Percentiles rank a stretch among this genome's conserved stretches.
Conservation (phyloP, 2,113 vertebrate genomes). For the Gallinago jamesoni region DNA sequence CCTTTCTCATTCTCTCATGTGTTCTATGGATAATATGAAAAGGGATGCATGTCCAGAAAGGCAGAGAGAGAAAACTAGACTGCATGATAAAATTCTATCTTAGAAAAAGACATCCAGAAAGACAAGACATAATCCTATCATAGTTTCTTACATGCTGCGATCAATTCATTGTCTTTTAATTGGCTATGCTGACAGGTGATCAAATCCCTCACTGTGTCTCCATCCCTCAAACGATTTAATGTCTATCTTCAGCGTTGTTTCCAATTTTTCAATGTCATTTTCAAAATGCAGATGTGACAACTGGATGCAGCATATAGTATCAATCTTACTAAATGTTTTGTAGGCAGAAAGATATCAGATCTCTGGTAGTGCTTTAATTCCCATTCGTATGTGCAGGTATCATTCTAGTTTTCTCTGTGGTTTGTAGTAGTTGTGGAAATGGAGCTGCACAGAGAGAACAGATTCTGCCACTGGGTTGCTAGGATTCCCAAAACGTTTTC, state of each 20-base stretch:
- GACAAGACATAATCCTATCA: neutral
- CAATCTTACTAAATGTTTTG: neutral
- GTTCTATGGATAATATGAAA: neutral
- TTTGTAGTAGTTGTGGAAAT: neutral
- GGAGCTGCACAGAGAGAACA: neutral
- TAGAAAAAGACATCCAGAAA: neutral
- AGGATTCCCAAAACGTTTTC: neutral
- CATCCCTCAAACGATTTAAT: neutral
- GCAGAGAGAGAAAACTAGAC: neutral
- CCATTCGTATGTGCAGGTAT: neutral
- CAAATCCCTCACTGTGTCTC: neutral
- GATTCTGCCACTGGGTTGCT: neutral
- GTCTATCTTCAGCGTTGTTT: neutral
- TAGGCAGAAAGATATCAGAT: neutral
- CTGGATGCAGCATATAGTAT: neutral
- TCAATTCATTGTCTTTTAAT: neutral
- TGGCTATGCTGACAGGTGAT: neutral
- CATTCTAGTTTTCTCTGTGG: neutral
- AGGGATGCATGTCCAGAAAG: neutral
- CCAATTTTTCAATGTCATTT: constrained; percentile 1
- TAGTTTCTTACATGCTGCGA: neutral
- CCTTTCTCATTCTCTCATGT: neutral
- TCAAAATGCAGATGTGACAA: neutral
- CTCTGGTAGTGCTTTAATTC: neutral
- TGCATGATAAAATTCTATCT: neutral